Percentiles rank a stretch among this genome's conserved stretches.
Conservation (phyloP, 2,113 vertebrate species). For the Myiopsitta monachus region DNA sequence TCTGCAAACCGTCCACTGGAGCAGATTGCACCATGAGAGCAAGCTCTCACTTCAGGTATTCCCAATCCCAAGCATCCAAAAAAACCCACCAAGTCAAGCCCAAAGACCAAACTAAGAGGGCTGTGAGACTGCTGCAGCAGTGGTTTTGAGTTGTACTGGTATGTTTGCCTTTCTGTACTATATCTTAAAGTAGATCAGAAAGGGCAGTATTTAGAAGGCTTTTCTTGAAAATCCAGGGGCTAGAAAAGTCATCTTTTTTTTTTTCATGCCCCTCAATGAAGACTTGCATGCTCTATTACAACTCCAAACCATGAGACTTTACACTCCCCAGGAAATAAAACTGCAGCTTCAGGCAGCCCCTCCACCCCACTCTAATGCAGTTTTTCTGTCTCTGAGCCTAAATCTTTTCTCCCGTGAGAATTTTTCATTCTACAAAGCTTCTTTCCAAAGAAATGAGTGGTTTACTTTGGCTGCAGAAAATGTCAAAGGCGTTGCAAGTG, state of each 20-base stretch:
- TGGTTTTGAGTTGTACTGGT: not conserved
- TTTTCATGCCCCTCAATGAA: not conserved
- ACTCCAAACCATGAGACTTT: not conserved
- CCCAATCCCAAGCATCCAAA: fast-evolving
- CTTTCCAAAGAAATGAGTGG: not conserved
- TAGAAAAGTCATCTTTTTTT: not conserved
- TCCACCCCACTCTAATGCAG: not conserved
- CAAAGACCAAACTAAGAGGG: not conserved
- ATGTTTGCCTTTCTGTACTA: not conserved
- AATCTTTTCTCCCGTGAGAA: not conserved
- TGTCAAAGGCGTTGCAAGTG: not conserved
- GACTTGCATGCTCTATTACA: not conserved
- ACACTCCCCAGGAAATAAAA: not conserved
- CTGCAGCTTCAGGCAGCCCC: no score
- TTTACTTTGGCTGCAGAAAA: not conserved
- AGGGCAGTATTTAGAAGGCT: not conserved
- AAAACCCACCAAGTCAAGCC: not conserved
- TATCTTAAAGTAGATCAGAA: not conserved
- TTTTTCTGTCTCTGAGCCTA: not conserved
- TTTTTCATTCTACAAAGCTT: not conserved
- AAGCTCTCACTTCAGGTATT: not conserved
- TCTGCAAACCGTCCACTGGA: fast-evolving
- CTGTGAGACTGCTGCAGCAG: not conserved
- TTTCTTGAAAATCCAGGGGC: not conserved
- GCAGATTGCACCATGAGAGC: fast-evolving